Percentiles rank a stretch among this genome's conserved stretches.
Conservation (phyloP, 1,140 invertebrate genomes). For the Drosophila sp. region DNA sequence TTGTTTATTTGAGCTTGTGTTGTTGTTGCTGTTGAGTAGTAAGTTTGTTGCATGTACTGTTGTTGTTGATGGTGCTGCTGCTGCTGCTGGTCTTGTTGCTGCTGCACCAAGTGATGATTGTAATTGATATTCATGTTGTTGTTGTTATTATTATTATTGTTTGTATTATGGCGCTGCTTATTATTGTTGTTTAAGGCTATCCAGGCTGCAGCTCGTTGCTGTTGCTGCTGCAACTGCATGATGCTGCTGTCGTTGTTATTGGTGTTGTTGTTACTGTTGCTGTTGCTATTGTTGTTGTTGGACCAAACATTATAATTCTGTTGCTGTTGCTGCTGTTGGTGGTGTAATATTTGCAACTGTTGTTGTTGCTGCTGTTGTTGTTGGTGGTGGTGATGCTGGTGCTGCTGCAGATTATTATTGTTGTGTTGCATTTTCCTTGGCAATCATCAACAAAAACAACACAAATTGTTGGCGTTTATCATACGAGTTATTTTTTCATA, state of each 20-base stretch:
- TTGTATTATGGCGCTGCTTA: constrained; percentile 59
- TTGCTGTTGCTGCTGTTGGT: constrained; percentile 40
- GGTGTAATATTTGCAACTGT: constrained; percentile 21
- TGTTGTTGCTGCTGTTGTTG: constrained; percentile 38
- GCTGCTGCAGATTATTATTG: constrained; percentile 52
- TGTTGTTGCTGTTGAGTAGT: constrained; percentile 58
- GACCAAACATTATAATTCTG: constrained; percentile 61
- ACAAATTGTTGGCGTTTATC: constrained; percentile 69
- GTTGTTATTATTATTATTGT: constrained; percentile 43
- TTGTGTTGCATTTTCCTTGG: constrained; percentile 74
- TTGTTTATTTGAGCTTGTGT: constrained; percentile 33
- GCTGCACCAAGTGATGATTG: constrained; percentile 64
- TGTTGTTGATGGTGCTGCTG: constrained; percentile 36
- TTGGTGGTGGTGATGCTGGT: constrained; percentile 34
- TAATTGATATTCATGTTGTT: constrained; percentile 62
- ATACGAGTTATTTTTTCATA: constrained; percentile 49
- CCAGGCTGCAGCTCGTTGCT: constrained; percentile 48
- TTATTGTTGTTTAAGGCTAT: constrained; percentile 37
- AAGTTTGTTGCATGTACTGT: constrained; percentile 26
- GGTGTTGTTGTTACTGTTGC: constrained; percentile 27
- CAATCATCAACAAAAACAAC: constrained; percentile 72
- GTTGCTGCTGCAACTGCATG: constrained; percentile 49
- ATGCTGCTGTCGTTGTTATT: constrained; percentile 33
- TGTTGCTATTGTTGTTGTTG: constrained; percentile 33
- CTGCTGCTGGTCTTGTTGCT: constrained; percentile 46